These are phyloP conservation scores for Gallirallus australis DNA, from an alignment of 2,797 vertebrate genomes.

Conservation along the genomic window DNA sequence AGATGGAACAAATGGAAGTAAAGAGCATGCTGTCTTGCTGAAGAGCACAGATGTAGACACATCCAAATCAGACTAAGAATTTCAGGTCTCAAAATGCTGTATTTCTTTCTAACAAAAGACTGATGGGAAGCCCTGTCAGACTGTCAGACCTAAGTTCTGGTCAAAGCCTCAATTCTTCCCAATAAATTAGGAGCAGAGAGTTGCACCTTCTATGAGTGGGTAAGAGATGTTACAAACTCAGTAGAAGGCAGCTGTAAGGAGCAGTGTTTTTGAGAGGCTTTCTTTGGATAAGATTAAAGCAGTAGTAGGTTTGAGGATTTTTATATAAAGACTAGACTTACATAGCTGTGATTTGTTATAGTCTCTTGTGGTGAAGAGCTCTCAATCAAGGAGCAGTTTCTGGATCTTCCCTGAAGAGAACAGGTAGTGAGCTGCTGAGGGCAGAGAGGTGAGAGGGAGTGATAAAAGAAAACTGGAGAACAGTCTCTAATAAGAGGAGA, in stretches of 20 bases:
- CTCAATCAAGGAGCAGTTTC: background rate
- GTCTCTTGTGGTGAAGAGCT: background rate
- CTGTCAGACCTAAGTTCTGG: background rate
- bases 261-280: background rate
- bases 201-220: background rate
- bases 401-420: background rate
- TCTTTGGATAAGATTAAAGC: constrained; percentile 1
- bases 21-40: background rate
- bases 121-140: background rate
- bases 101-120: background rate
- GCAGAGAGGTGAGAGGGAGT: background rate
- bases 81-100: background rate
- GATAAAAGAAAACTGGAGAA: background rate
- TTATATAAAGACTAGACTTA: background rate
- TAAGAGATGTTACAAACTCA: background rate
- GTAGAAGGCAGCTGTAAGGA: background rate
- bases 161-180: background rate
- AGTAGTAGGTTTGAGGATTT: background rate
- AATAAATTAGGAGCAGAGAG: background rate
- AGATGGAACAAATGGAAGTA: background rate
- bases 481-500: background rate
- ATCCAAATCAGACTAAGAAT: background rate
- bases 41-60: background rate
- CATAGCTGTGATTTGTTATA: background rate
- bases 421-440: background rate